Percentiles rank a stretch among this genome's conserved stretches.
Conservation (phyloP, 1,140 invertebrate genomes). For the Brachionus paranguensis region DNA sequence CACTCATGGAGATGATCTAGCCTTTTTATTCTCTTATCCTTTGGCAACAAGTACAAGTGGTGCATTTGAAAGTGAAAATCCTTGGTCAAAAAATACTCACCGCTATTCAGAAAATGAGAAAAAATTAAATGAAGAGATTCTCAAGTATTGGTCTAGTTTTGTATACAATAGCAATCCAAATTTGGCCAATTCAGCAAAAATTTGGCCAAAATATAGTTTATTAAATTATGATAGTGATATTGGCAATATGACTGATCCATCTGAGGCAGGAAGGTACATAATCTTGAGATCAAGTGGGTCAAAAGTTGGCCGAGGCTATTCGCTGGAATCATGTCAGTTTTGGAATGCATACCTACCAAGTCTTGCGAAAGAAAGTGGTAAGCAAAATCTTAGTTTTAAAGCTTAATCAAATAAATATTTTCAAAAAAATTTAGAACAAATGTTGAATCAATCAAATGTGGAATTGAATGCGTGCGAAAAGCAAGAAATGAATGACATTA, state of each 20-base stretch:
- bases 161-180: background rate
- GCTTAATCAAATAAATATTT: background rate
- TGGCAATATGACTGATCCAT: slow-evolving; percentile 23
- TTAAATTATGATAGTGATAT: background rate
- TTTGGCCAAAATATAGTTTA: slow-evolving; percentile 12
- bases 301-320: slow-evolving; percentile 8
- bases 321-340: slow-evolving; percentile 23
- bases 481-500: background rate
- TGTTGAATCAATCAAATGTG: background rate
- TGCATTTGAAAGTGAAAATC: background rate
- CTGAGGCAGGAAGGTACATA: background rate
- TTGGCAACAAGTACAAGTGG: slow-evolving; percentile 51
- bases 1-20: slow-evolving; percentile 65
- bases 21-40: slow-evolving; percentile 82
- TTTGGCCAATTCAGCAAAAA: background rate
- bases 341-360: slow-evolving; percentile 31
- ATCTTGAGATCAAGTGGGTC: slow-evolving; percentile 14
- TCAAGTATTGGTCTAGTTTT: slow-evolving; percentile 29
- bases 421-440: background rate
- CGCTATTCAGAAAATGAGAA: slow-evolving; percentile 25
- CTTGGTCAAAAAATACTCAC: background rate
- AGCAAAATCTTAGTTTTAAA: background rate
- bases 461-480: background rate
- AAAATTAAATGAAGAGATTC: slow-evolving; percentile 11
- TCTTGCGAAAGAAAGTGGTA: background rate